These are phyloP conservation scores for Drosophila azteca DNA, from an alignment of 1,140 invertebrate species.

Conservation along the genomic window DNA sequence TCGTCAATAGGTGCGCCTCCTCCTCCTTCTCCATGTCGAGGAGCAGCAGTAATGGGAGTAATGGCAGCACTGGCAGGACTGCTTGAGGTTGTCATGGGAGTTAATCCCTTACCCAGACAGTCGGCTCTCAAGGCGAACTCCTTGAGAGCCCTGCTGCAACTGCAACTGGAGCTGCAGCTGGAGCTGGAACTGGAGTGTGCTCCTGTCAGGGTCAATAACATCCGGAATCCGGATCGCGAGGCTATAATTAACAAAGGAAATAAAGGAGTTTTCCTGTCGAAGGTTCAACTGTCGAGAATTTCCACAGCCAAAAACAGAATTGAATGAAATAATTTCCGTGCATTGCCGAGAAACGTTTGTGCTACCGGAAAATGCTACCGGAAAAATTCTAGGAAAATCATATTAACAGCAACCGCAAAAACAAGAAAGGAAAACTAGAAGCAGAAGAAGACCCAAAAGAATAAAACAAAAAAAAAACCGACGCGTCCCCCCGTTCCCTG, in stretches of 20 bases:
- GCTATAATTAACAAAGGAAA: constrained; percentile 31
- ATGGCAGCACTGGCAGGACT: neutral
- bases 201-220: constrained; percentile 35
- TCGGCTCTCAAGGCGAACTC: constrained; percentile 17
- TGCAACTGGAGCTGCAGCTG: no score
- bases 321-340: neutral
- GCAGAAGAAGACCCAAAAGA: neutral
- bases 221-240: neutral
- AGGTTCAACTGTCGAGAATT: no score
- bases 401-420: constrained; percentile 72
- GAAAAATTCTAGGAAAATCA: constrained; percentile 61
- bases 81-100: constrained; percentile 51
- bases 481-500: constrained; percentile 10
- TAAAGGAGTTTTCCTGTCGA: neutral
- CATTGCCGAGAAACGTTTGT: neutral
- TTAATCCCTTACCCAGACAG: constrained; percentile 63
- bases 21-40: constrained; percentile 4
- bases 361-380: constrained; percentile 9
- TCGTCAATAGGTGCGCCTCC: constrained; percentile 34
- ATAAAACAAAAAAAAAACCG: neutral
- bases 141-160: neutral
- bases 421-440: constrained; percentile 13
- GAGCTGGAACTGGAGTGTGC: neutral
- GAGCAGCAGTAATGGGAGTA: neutral
- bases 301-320: neutral